Base-by-base conservation (phyloP, 2,888 invertebrate species). In the Cerceris ruficornis region DNA sequence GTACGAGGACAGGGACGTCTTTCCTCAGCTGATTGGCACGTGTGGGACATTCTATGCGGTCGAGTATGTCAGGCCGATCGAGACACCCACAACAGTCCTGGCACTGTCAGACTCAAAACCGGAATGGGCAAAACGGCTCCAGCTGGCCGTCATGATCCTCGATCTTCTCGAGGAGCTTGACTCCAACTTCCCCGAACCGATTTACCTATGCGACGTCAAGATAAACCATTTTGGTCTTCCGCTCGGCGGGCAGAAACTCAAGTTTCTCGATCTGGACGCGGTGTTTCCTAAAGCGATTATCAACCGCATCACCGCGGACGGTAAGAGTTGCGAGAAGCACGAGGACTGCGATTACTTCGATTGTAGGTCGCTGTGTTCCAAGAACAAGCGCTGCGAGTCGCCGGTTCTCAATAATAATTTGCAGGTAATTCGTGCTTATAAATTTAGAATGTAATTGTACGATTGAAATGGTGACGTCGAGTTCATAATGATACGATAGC, bases 201-300 rank as follows among this genome's bases (percentile, higher is more conserved):
- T 96, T 75, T 93, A 95, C 86, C 91, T 96, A 39, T 96, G 96
- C 91, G 95, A 96, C 92, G 93, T 96, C 0, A 95, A 95, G 91
- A 92, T 95, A 76, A 94, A 94, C 75, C 95, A 96, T 88, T 96
- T 96, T 91, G 96, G 95, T 0, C 87, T 95, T 0, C 93, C 94
- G 2, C 90, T 92, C 52, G 93, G 93, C 54, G 92, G 91, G 11
- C 93, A 93, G 77, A 93, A 93, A 82, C 90, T 95, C n/a, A 94
- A 95, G 90, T 94, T 95, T 80, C 91, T 96, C 43, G 95, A 96
- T 90, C 91, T 95, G 28, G 95, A 95, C 84, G 94, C 94, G 2
- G 94, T 95, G 5, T 94, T 95, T 86, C 94, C 95, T 14, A 92
- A 93, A 68, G 93, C 94, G 7, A 92, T 94, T 39, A 92, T 94